Conservation (phyloP, 2,888 invertebrate species). For the Ecliptopera silaceata region DNA sequence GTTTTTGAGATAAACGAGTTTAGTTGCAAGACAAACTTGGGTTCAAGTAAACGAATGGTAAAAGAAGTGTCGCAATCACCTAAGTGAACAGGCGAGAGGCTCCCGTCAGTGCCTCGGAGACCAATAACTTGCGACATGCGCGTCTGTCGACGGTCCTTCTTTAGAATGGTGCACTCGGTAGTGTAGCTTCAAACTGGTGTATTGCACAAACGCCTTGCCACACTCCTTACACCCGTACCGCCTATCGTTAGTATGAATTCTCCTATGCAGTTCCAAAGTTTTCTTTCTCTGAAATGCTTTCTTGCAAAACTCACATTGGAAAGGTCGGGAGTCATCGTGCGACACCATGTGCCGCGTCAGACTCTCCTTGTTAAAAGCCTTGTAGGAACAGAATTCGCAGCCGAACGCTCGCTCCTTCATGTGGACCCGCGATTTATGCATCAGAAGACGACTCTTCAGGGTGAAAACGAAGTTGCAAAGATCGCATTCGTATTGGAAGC, state of each 20-base stretch:
- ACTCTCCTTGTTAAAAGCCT: slow-evolving; percentile 67
- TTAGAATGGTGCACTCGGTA: slow-evolving; percentile 76
- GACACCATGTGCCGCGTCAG: slow-evolving; percentile 80
- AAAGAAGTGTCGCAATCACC: slow-evolving; percentile 2
- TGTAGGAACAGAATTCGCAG: slow-evolving; percentile 68
- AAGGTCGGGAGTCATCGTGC: slow-evolving; percentile 82
- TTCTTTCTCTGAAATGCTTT: slow-evolving; percentile 83
- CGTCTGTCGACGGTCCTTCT: slow-evolving; percentile 29
- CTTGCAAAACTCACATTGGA: slow-evolving; percentile 80
- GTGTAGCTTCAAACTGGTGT: slow-evolving; percentile 82
- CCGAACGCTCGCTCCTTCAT: slow-evolving; percentile 58
- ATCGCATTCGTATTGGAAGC: slow-evolving; percentile 60
- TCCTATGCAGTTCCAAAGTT: slow-evolving; percentile 77
- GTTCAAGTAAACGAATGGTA: not conserved
- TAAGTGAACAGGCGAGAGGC: slow-evolving; percentile 14
- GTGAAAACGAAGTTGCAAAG: slow-evolving; percentile 59
- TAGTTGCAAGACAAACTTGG: not conserved
- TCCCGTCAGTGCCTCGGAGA: slow-evolving; percentile 5
- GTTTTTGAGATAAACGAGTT: not conserved
- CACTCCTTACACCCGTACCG: slow-evolving; percentile 76
- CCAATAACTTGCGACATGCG: slow-evolving; percentile 14
- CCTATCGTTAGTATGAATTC: slow-evolving; percentile 82
- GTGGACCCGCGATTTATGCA: slow-evolving; percentile 64
- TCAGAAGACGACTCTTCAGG: slow-evolving; percentile 51
- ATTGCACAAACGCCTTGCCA: slow-evolving; percentile 81